Evolutionary conservation across 2,888 invertebrate genomes (phyloP).

Genomic region (Orthosia gracilis): DNA sequence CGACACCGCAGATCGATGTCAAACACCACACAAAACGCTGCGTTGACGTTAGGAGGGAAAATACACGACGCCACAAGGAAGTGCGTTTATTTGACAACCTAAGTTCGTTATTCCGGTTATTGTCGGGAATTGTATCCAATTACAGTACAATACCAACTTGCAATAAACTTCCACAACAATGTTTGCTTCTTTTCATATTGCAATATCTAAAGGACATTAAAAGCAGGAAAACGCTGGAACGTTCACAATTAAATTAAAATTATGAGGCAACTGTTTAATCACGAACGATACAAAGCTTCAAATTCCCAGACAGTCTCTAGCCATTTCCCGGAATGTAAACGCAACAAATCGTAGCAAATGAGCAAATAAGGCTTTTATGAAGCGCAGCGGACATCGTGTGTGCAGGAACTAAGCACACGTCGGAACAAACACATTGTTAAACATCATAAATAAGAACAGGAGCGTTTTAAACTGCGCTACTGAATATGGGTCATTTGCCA

Average conservation of each 20-base stretch:
- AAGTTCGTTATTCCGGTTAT: conserved; percentile 39
- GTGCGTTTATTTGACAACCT: conserved; percentile 56
- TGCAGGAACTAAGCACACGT: conserved; percentile 43
- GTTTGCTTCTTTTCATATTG: conserved; percentile 10
- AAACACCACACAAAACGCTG: conserved; percentile 62
- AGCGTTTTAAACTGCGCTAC: conserved; percentile 55
- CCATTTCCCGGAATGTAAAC: conserved; percentile 24
- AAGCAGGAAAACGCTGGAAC: conserved; percentile 25
- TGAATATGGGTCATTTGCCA: conserved; percentile 68
- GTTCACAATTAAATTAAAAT: conserved; percentile 47
- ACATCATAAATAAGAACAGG: conserved; percentile 54
- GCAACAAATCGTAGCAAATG: conserved; percentile 42
- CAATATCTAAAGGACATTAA: conserved; percentile 26
- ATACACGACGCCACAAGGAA: conserved; percentile 43
- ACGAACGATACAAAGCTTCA: conserved; percentile 33
- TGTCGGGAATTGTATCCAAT: conserved; percentile 52
- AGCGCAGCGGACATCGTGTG: conserved; percentile 40
- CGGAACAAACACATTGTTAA: conserved; percentile 52
- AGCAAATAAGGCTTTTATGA: conserved; percentile 42
- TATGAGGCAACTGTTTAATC: conserved; percentile 36
- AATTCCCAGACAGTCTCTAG: conserved; percentile 31
- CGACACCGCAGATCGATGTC: conserved; percentile 71
- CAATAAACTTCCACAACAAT: conserved; percentile 19
- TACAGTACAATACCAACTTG: conserved; percentile 38
- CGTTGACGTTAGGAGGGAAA: conserved; percentile 47